Conservation (phyloP, 2,888 invertebrate species). For the Perizoma flavofasciatum region DNA sequence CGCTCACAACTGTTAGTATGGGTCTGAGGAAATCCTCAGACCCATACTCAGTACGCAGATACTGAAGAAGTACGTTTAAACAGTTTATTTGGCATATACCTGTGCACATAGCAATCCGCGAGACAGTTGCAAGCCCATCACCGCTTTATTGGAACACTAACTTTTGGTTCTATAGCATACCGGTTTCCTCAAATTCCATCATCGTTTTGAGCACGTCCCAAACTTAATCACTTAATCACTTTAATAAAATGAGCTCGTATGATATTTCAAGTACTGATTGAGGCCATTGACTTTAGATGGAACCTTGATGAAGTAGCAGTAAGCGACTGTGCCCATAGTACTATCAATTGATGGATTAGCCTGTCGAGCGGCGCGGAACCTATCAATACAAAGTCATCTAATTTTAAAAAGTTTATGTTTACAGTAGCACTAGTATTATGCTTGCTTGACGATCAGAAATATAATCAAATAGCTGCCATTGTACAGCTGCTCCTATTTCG, state of each 20-base stretch:
- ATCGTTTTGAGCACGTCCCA: too few relatives aligned
- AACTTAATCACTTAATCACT: too few relatives aligned
- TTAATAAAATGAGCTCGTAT: conserved; percentile 40
- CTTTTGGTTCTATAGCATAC: too few relatives aligned
- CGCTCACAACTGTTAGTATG: too few relatives aligned
- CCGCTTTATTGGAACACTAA: too few relatives aligned
- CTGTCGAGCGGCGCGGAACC: conserved; percentile 48
- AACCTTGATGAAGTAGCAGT: conserved; percentile 64
- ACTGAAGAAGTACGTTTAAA: too few relatives aligned
- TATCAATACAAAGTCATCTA: conserved; percentile 58
- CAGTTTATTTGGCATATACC: too few relatives aligned
- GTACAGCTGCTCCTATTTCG: conserved; percentile 39
- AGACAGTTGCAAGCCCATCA: too few relatives aligned
- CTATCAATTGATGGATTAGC: conserved; percentile 65
- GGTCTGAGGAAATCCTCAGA: too few relatives aligned
- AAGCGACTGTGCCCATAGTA: conserved; percentile 58
- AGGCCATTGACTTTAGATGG: conserved; percentile 69
- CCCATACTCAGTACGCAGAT: too few relatives aligned
- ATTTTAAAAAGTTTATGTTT: conserved; percentile 67
- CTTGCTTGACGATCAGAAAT: conserved; percentile 53
- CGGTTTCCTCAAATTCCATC: too few relatives aligned
- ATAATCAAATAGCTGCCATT: conserved; percentile 38
- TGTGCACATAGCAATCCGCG: too few relatives aligned
- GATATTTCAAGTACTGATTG: conserved; percentile 28
- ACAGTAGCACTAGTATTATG: conserved; percentile 63